Conservation (phyloP, 1,140 invertebrate species). For the Linepithema humile region DNA sequence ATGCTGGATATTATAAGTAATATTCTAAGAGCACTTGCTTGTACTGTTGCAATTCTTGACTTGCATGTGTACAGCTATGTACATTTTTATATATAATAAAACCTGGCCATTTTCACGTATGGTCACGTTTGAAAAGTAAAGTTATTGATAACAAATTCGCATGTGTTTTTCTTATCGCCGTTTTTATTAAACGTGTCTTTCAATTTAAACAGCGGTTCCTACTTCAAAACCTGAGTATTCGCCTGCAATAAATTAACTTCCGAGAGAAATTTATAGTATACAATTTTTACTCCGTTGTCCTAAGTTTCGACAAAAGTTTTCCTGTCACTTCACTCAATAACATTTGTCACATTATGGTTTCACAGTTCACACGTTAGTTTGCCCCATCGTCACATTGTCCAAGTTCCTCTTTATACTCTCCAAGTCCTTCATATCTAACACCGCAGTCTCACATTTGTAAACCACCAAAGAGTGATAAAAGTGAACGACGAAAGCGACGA, state of each 20-base stretch:
- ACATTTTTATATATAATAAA: slow-evolving; percentile 81
- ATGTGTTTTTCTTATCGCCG: slow-evolving; percentile 54
- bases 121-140: slow-evolving; percentile 71
- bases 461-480: slow-evolving; percentile 95
- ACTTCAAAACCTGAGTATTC: slow-evolving; percentile 24
- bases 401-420: slow-evolving; percentile 90
- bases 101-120: slow-evolving; percentile 55
- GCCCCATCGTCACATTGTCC: slow-evolving; percentile 85
- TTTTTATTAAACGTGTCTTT: slow-evolving; percentile 18
- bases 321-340: too few relatives aligned
- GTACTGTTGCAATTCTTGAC: slow-evolving; percentile 80
- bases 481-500: slow-evolving; percentile 94
- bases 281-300: too few relatives aligned
- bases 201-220: neutral
- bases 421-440: slow-evolving; percentile 88
- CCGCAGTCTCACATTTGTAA: slow-evolving; percentile 90
- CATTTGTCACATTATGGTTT: neutral
- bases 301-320: too few relatives aligned
- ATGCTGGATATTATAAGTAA: slow-evolving; percentile 74
- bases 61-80: slow-evolving; percentile 81
- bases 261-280: too few relatives aligned
- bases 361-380: slow-evolving; percentile 73
- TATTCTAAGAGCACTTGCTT: slow-evolving; percentile 80
- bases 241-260: neutral
- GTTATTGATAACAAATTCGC: slow-evolving; percentile 66